Evolutionary conservation across 2,888 invertebrate species (phyloP).

Genomic region (Agrilus mali): DNA sequence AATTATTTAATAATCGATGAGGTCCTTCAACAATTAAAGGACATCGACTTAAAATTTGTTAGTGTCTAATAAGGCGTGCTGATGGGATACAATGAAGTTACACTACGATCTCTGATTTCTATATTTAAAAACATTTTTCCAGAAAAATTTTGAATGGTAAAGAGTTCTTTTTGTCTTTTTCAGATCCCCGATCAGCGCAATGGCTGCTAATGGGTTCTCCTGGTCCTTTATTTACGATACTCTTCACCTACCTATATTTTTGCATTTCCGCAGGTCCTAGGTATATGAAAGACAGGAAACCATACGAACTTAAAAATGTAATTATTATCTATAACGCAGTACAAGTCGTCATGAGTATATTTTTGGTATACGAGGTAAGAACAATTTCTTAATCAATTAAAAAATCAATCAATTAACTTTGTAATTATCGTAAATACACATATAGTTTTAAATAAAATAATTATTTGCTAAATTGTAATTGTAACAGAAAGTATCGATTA

Average conservation of each 20-base stretch:
- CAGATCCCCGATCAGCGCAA: constrained; percentile 55
- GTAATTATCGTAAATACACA: not conserved
- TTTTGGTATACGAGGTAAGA: constrained; percentile 64
- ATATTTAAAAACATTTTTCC: no score
- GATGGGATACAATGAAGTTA: no score
- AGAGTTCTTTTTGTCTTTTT: constrained; percentile 16
- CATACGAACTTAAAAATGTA: constrained; percentile 64
- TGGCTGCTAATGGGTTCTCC: constrained; percentile 66
- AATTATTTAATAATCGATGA: no score
- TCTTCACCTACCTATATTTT: constrained; percentile 56
- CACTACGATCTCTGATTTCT: no score
- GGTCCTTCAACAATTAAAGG: no score
- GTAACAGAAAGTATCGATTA: not conserved
- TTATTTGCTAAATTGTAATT: not conserved
- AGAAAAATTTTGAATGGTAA: no score
- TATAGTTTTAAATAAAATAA: not conserved
- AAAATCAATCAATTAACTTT: not conserved
- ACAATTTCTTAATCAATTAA: not conserved
- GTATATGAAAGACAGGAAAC: constrained; percentile 75
- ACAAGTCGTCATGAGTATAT: constrained; percentile 71
- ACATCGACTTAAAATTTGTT: no score
- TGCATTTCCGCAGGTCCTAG: constrained; percentile 69
- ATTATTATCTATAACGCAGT: constrained; percentile 73
- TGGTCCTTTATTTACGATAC: constrained; percentile 50
- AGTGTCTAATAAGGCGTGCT: no score